Evolutionary conservation across 2,888 invertebrate species (phyloP).

Genomic region (Monoplex corrugatus): DNA sequence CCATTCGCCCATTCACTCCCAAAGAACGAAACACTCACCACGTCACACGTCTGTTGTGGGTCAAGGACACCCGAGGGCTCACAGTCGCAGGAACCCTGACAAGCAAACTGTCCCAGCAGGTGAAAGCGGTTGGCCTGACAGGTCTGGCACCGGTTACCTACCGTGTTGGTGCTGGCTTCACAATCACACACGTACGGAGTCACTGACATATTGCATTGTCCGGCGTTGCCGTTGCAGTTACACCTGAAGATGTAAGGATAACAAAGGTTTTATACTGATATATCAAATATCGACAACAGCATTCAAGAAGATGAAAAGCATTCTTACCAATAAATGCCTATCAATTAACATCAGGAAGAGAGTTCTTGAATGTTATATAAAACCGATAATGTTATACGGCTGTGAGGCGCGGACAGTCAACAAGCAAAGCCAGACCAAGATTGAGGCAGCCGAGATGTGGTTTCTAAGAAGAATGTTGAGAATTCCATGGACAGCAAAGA

Average conservation of each 20-base stretch:
- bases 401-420: too few species aligned
- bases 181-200: constrained; percentile 52
- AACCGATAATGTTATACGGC: too few species aligned
- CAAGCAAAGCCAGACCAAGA: too few species aligned
- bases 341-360: too few species aligned
- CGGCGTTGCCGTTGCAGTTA: constrained; percentile 56
- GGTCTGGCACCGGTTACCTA: constrained; percentile 47
- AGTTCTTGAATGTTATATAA: too few species aligned
- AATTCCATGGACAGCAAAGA: too few species aligned
- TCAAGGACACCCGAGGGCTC: constrained; percentile 31
- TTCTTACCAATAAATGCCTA: background rate
- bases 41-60: constrained; percentile 35
- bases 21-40: constrained; percentile 35
- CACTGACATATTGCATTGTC: constrained; percentile 37
- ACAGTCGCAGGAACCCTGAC: constrained; percentile 48
- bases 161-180: constrained; percentile 35
- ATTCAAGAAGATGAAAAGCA: too few species aligned
- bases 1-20: too few species aligned
- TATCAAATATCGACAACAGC: too few species aligned
- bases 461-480: too few species aligned
- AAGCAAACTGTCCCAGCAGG: constrained; percentile 33
- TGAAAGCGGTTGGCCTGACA: constrained; percentile 43
- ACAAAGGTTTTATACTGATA: background rate
- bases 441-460: too few species aligned
- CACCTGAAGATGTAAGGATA: constrained; percentile 51